phyloP scores from a whole-genome alignment of 2,797 vertebrate species.

The Trematomus bernacchii region DNA sequence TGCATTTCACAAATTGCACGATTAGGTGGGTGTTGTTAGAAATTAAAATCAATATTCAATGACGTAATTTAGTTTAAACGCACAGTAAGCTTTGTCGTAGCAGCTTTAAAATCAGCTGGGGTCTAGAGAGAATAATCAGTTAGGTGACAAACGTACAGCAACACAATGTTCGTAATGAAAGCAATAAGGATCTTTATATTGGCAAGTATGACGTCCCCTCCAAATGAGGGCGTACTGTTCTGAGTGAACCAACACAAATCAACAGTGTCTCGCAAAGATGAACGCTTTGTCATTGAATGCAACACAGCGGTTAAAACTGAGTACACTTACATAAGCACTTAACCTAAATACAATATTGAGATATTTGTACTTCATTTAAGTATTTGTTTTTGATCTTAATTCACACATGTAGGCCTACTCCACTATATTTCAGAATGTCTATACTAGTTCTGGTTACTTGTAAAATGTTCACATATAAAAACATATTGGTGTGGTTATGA shows the following conservation, averaged over 20 bases:
- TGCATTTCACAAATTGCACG: background rate
- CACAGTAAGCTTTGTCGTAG: too few species aligned
- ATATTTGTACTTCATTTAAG: too few species aligned
- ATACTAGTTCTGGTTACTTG: background rate
- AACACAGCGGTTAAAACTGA: background rate
- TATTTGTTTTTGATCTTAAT: background rate
- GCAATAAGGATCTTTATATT: too few species aligned
- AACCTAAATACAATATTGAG: background rate
- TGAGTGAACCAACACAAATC: too few species aligned
- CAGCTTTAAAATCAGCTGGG: too few species aligned
- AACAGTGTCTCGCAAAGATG: background rate
- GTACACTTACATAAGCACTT: background rate
- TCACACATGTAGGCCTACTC: background rate
- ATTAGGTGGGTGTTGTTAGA: background rate
- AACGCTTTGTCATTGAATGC: constrained; percentile 1
- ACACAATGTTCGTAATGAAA: too few species aligned
- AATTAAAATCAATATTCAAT: too few species aligned
- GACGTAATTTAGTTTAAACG: too few species aligned
- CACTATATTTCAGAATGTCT: background rate
- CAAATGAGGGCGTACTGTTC: too few species aligned
- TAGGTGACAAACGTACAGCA: too few species aligned
- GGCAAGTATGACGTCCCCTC: too few species aligned
- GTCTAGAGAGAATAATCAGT: too few species aligned
- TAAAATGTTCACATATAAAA: background rate
- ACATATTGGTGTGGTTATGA: background rate